Conservation (phyloP, 1,140 invertebrate genomes). For the Drosophila arawakana region DNA sequence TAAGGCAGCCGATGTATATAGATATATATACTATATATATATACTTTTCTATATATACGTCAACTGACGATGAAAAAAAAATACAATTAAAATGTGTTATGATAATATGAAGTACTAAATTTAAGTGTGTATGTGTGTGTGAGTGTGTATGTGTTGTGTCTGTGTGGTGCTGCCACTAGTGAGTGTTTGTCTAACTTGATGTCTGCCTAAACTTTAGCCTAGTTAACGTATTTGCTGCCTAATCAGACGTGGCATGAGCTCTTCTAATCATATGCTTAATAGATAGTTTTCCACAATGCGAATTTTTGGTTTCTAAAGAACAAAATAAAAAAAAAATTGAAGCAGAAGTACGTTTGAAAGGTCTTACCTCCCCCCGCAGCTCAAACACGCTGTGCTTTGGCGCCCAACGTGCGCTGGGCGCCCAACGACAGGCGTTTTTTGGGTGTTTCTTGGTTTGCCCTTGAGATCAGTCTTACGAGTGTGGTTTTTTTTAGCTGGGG, state of each 20-base stretch:
- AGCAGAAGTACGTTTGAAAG: slow-evolving; percentile 14
- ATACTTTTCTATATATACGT: not conserved
- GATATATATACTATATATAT: not conserved
- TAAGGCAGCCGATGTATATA: slow-evolving; percentile 13
- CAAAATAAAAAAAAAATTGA: no score
- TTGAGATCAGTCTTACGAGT: slow-evolving; percentile 63
- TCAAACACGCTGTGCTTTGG: not conserved
- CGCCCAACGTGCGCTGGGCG: not conserved
- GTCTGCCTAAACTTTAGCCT: slow-evolving; percentile 22
- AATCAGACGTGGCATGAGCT: slow-evolving; percentile 34
- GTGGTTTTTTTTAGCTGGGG: slow-evolving; percentile 21
- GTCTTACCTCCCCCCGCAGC: not conserved
- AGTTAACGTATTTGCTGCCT: slow-evolving; percentile 28
- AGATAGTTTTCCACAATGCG: slow-evolving; percentile 35
- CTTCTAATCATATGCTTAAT: slow-evolving; percentile 16
- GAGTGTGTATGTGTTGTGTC: slow-evolving; percentile 2
- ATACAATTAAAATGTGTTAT: slow-evolving; percentile 13
- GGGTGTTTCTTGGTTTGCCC: not conserved
- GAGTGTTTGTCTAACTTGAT: not conserved
- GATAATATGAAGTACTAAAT: slow-evolving; percentile 38
- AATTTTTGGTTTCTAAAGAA: slow-evolving; percentile 53
- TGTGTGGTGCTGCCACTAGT: not conserved
- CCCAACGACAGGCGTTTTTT: not conserved
- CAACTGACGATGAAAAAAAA: slow-evolving; percentile 32
- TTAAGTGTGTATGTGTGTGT: slow-evolving; percentile 16